Conservation (phyloP, 2,113 vertebrate genomes). For the Coptodon rendalli region DNA sequence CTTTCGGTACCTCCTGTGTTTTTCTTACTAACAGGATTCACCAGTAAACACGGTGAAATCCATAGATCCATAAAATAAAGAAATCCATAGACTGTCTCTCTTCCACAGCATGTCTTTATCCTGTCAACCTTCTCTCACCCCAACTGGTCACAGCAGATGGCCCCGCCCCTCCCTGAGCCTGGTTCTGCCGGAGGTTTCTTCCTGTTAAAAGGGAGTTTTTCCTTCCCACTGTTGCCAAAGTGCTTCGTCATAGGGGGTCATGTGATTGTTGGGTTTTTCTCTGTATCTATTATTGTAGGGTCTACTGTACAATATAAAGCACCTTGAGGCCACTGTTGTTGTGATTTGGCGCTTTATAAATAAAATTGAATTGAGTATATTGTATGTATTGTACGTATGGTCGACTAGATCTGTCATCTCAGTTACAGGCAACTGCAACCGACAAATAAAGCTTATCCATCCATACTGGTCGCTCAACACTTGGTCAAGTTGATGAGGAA, state of each 20-base stretch:
- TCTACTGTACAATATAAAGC: neutral
- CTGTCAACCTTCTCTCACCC: too few relatives aligned
- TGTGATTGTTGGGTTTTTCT: neutral
- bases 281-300: neutral
- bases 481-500: too few relatives aligned
- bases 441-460: too few relatives aligned
- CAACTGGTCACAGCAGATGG: too few relatives aligned
- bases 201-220: neutral
- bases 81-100: neutral
- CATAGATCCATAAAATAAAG: neutral
- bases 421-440: too few relatives aligned
- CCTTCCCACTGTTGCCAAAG: neutral
- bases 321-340: neutral
- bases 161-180: too few relatives aligned
- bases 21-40: neutral
- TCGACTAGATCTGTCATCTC: too few relatives aligned
- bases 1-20: neutral
- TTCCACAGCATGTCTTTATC: neutral
- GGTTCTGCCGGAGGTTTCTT: too few relatives aligned
- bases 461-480: too few relatives aligned
- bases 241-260: neutral
- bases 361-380: neutral
- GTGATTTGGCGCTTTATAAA: neutral
- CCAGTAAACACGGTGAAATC: neutral
- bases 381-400: too few relatives aligned